Evolutionary conservation across 2,888 invertebrate species (phyloP), one percentile per base, ranked within the genome.

Genomic region (Cheilosia pagana): DNA sequence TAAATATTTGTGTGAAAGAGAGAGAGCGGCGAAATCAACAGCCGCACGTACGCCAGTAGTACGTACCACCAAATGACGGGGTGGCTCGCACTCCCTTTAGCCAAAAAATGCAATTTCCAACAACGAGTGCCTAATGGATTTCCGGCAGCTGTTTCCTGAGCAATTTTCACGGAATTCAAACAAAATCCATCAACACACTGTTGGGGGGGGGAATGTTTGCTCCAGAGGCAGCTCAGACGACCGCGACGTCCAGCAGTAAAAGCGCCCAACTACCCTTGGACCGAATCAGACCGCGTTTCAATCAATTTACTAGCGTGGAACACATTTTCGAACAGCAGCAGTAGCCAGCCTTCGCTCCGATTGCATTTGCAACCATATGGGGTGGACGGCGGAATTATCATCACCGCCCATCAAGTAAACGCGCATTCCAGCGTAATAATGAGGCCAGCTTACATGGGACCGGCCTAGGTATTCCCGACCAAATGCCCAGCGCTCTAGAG

Each of bases 71-170:
- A 21, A 1, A 23, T 28, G 12, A 23, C 16, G 7, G 48, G 23
- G 25, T 31, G 35, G 6, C 10, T 16, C 1, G 10, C 16, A 19
- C 19, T 35, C n/a, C 35, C 65, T n/a, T 28, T 16, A 14, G 10
- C 35, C 28, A 41, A 75, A 52, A 50, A 35, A 62, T 60, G 19
- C 52, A 85, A 71, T 65, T 85, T 35, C 12, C 71, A 45, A 81
- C 81, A 75, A 71, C 81, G 81, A 85, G 81, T 81, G 75, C 85
- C 85, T 85, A 85, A 85, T 85, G 85, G 81, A 85, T 85, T 85
- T 85, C 85, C 85, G 85, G 81, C 79, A 85, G 81, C 85, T 81
- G 85, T 76, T 85, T 85, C 85, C 85, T 81, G 75, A 23, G 65
- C 75, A 55, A 43, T 70, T 60, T 79, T 75, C 75, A 85, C 71